A percentile compares a stretch with the other conserved stretches of the same genome.
Conservation (phyloP, 2,113 vertebrate species). For the Hippolais icterina region DNA sequence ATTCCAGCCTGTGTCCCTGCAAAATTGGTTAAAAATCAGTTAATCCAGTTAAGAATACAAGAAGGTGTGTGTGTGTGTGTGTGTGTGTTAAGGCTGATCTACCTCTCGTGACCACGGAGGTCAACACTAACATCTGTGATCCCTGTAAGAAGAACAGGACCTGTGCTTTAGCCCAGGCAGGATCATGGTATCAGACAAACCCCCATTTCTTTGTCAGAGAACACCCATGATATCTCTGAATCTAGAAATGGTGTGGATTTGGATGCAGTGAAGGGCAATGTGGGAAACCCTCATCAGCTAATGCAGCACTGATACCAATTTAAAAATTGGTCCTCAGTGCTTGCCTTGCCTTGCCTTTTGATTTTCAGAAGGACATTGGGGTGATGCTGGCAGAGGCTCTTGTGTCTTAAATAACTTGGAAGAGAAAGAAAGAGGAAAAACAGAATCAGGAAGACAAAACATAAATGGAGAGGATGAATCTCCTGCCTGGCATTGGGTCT, state of each 20-base stretch:
- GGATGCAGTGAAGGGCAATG: accelerated
- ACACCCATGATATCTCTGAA: background rate
- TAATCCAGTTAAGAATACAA: background rate
- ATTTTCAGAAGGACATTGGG: background rate
- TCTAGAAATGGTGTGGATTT: background rate
- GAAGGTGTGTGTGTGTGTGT: accelerated
- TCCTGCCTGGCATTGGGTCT: background rate
- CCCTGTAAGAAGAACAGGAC: background rate
- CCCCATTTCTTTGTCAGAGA: background rate
- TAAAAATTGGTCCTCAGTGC: background rate
- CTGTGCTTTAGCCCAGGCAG: background rate
- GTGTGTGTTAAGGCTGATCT: background rate
- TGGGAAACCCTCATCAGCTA: background rate
- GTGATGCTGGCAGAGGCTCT: background rate
- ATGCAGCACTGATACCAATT: background rate
- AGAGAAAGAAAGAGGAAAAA: background rate
- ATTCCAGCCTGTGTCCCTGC: background rate
- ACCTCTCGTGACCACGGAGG: background rate
- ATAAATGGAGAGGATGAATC: background rate
- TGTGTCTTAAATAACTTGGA: background rate
- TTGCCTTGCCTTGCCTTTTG: background rate
- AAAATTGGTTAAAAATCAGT: background rate
- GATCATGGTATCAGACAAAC: background rate
- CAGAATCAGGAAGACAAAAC: background rate
- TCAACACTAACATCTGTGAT: background rate